These are phyloP conservation scores for Aphis craccivora DNA, from an alignment of 1,140 invertebrate species.

Conservation along the genomic window DNA sequence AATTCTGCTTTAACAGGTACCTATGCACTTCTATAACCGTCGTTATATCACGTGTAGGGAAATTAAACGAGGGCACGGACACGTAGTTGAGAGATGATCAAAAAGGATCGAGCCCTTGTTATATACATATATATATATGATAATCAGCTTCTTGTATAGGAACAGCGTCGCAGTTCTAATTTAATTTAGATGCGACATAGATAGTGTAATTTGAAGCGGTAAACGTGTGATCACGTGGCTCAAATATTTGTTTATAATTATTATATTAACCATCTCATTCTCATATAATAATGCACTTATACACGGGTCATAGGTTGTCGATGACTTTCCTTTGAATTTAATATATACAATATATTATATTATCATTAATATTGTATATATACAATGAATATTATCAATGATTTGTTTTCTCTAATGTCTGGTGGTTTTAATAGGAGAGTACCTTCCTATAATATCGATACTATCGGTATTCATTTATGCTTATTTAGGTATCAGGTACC, in stretches of 20 bases:
- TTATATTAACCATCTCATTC: neutral
- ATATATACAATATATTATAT: too few relatives aligned
- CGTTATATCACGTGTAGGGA: too few relatives aligned
- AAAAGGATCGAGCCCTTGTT: neutral
- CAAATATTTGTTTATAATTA: neutral
- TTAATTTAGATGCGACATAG: too few relatives aligned
- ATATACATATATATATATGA: too few relatives aligned
- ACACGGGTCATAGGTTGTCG: neutral
- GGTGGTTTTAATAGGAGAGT: neutral
- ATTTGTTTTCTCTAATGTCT: neutral
- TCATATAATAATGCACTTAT: neutral
- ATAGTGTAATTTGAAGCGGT: too few relatives aligned
- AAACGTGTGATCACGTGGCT: neutral
- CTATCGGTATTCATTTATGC: neutral
- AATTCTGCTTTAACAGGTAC: too few relatives aligned
- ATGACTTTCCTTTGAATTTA: neutral
- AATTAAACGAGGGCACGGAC: too few relatives aligned
- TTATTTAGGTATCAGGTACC: neutral
- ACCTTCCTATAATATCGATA: neutral
- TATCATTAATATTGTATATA: too few relatives aligned
- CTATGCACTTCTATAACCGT: too few relatives aligned
- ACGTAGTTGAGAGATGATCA: neutral
- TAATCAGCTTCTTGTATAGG: too few relatives aligned
- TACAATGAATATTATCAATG: neutral
- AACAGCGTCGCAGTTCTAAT: too few relatives aligned